Evolutionary conservation across 1,140 invertebrate species (phyloP).

Genomic region (Tenebrio molitor): DNA sequence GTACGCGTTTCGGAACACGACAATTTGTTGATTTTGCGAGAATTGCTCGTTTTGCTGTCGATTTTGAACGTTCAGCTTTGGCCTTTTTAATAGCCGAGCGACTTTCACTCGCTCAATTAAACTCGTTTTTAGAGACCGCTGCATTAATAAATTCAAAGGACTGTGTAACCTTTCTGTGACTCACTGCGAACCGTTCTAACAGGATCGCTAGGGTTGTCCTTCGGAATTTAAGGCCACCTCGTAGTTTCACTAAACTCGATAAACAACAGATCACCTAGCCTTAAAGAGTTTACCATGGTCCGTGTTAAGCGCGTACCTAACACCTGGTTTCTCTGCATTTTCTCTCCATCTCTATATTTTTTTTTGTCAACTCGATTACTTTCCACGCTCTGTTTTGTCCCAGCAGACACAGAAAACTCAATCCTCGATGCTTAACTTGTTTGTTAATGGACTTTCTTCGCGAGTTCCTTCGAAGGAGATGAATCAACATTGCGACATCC

Average conservation of each 20-base stretch:
- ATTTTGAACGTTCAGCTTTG: background rate
- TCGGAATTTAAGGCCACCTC: conserved; percentile 2
- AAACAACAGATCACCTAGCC: conserved; percentile 3
- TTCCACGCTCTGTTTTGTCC: conserved; percentile 33
- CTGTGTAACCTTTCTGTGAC: no score
- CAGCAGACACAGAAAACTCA: background rate
- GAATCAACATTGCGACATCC: background rate
- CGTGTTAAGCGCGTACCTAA: conserved; percentile 24
- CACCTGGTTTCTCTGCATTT: conserved; percentile 23
- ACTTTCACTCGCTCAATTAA: conserved; percentile 20
- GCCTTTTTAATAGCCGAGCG: conserved; percentile 6
- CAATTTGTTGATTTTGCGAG: conserved; percentile 6
- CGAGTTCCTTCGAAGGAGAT: background rate
- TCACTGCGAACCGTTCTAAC: conserved; percentile 1
- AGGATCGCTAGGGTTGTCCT: conserved; percentile 7
- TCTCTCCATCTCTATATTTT: conserved; percentile 7
- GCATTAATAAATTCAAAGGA: no score
- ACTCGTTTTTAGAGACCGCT: no score
- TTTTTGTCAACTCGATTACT: conserved; percentile 1
- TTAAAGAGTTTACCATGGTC: conserved; percentile 5
- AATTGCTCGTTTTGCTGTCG: no score
- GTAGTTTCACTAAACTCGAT: conserved; percentile 9
- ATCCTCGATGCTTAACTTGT: conserved; percentile 8
- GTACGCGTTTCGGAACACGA: background rate
- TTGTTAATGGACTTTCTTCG: conserved; percentile 27